Percentiles rank a stretch among this genome's conserved stretches.
Conservation (phyloP, 2,113 vertebrate species). For the Hippocampus comes region DNA sequence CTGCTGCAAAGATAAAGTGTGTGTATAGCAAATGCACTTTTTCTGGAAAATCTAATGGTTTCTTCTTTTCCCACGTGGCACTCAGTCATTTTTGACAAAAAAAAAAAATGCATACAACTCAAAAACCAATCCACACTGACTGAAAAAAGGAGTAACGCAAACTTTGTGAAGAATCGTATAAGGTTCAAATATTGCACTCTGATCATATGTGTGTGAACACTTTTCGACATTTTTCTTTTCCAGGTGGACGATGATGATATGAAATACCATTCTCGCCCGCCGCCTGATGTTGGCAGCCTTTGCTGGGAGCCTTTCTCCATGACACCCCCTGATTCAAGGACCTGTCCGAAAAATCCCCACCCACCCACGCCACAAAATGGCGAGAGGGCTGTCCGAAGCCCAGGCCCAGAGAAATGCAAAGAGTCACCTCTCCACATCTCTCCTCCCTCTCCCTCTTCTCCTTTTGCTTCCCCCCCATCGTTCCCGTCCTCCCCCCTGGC, state of each 20-base stretch:
- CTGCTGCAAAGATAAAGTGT: background rate
- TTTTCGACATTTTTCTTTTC: constrained; percentile 15
- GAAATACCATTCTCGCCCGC: constrained; percentile 60
- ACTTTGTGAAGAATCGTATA: no score
- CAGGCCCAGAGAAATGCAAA: constrained; percentile 21
- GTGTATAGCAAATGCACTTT: background rate
- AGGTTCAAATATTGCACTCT: background rate
- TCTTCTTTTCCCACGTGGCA: background rate
- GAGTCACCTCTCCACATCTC: constrained; percentile 23
- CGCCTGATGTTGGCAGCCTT: constrained; percentile 44
- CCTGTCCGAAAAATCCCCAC: constrained; percentile 30
- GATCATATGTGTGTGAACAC: background rate
- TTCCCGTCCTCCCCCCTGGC: constrained; percentile 62
- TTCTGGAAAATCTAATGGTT: background rate
- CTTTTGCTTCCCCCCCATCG: constrained; percentile 33
- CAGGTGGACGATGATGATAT: constrained; percentile 76
- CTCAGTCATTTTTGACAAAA: background rate
- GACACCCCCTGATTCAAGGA: constrained; percentile 25
- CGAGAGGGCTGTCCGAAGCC: constrained; percentile 30
- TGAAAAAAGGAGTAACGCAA: no score
- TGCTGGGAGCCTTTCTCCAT: constrained; percentile 45
- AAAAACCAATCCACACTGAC: background rate
- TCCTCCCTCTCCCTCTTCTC: constrained; percentile 27
- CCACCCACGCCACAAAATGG: constrained; percentile 31
- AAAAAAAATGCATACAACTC: background rate